Evolutionary conservation across 1,140 invertebrate species (phyloP).

Genomic region (Octopus sinensis): DNA sequence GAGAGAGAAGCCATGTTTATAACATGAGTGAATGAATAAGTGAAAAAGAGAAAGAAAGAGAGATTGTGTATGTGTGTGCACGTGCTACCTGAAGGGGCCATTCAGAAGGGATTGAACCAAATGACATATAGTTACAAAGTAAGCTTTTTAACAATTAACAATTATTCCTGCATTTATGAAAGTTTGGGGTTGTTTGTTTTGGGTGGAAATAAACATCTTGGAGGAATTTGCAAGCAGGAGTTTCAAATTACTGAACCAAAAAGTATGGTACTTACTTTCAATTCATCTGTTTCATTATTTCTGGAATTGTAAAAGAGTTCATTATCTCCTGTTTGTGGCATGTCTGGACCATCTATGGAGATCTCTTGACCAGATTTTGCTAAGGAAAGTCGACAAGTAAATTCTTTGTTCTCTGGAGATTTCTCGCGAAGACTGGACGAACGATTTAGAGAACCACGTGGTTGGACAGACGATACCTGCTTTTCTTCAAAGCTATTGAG

Average conservation of each 20-base stretch:
- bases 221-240: background rate
- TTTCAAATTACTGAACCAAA: background rate
- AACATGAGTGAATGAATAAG: too few relatives aligned
- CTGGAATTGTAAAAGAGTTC: slow-evolving; percentile 19
- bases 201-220: too few relatives aligned
- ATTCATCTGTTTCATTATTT: slow-evolving; percentile 54
- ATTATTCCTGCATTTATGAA: too few relatives aligned
- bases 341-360: background rate
- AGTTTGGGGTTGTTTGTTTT: too few relatives aligned
- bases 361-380: slow-evolving; percentile 7
- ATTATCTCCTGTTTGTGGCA: background rate
- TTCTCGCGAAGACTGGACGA: background rate
- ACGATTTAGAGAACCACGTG: background rate
- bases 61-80: too few relatives aligned
- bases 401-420: background rate
- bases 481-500: slow-evolving; percentile 2
- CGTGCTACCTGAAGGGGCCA: too few relatives aligned
- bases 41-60: too few relatives aligned
- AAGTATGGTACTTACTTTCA: slow-evolving; percentile 42
- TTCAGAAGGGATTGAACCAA: too few relatives aligned
- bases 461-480: background rate
- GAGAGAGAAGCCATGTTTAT: too few relatives aligned
- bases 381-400: background rate
- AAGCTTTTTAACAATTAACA: too few relatives aligned
- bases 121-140: too few relatives aligned